Evolutionary conservation across 2,113 vertebrate genomes (phyloP), one percentile per base, ranked within the genome.

Genomic region (Miniopterus natalensis): DNA sequence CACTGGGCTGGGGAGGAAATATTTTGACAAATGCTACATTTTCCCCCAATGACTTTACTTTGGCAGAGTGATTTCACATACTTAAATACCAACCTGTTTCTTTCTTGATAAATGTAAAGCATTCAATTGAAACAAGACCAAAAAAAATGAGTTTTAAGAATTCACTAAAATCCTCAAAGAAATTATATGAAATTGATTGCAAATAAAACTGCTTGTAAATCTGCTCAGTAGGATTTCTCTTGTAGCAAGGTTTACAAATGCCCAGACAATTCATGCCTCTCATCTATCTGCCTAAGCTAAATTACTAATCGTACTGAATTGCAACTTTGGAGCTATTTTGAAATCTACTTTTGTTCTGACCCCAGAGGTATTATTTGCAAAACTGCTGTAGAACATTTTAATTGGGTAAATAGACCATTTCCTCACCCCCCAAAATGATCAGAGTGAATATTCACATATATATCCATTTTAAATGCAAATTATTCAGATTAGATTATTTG

Each of bases 221-320:
- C 42, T 81, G 1, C 0, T 18, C 29, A 47, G 6, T 75, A 90
- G 65, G 95, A 83, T 17, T 84, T 25, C 18, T 74, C 75, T 74
- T 83, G n/a, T 57, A 77, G 73, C 55, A 97, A 96, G 68, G 11
- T 74, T 66, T 91, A 94, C 83, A 98, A 93, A 96, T 93, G 27
- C 7, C 21, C 66, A 59, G 79, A 93, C 78, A 88, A 85, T 91
- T 13, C 45, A 11, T n/a, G 18, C 68, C 75, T 96, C 47, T 70
- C 45, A 78, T 79, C 89, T 78, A 80, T 71, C 18, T 95, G 81
- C 27, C 90, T 95, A 97, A 98, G 27, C 49, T 92, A 49, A 96
- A 81, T 92, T 91, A 84, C 94, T 88, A 97, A 63, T 88, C 75
- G 95, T 87, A 87, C 63, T 84, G 40, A 85, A 95, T 84, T 91